Conservation (phyloP, 2,113 vertebrate species). For the Xenus cinereus region DNA sequence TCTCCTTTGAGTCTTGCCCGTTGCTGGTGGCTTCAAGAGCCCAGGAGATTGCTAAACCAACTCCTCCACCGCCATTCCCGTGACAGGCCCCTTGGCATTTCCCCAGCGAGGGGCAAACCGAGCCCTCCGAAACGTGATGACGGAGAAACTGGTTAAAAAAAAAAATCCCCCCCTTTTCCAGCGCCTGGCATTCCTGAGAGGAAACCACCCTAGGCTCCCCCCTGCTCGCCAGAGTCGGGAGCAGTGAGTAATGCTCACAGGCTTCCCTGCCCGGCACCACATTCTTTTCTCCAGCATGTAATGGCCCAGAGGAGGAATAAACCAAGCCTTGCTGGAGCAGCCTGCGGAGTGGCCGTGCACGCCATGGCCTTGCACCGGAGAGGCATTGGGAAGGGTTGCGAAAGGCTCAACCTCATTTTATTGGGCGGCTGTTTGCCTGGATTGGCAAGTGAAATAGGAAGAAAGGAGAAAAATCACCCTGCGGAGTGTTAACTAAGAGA, state of each 20-base stretch:
- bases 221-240: fast-evolving
- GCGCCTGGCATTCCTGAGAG: background rate
- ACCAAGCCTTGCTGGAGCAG: background rate
- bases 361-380: fast-evolving
- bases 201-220: background rate
- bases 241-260: constrained; percentile 30
- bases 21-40: background rate
- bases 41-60: background rate
- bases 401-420: background rate
- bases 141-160: background rate
- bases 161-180: background rate
- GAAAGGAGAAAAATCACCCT: background rate
- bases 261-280: background rate
- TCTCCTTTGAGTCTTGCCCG: background rate
- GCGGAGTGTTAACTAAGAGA: background rate
- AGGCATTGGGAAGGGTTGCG: background rate
- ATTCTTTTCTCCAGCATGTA: constrained; percentile 59
- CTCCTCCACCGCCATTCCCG: background rate
- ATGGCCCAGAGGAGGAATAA: constrained; percentile 60
- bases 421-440: background rate
- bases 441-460: background rate
- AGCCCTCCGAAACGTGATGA: background rate
- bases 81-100: background rate
- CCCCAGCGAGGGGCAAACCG: fast-evolving
- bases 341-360: background rate